Evolutionary conservation across 2,113 vertebrate genomes (phyloP), one percentile per base, ranked within the genome.

Genomic region (Tetrao urogallus): DNA sequence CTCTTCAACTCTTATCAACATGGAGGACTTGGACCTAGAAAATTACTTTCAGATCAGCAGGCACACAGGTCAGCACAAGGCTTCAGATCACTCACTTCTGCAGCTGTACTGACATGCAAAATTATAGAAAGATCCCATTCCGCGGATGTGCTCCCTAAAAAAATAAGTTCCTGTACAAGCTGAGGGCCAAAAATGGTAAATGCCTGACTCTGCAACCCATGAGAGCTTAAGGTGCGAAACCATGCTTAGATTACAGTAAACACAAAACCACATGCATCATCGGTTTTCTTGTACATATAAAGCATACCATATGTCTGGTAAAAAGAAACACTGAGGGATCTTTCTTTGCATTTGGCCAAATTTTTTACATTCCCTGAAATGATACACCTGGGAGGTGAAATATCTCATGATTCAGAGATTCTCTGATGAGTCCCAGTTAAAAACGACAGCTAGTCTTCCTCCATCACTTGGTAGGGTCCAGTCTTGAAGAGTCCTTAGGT

Each of bases 1-100:
- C 38, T 22, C 43, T 67, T 40, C 48, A 36, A n/a, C 89, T 76
- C 54, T 48, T 45, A 28, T 47, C 15, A 17, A 14, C 8, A 13
- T 14, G 17, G 47, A 52, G 63, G 40, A 36, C 20, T 2, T 16
- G 18, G 9, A 42, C 25, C 16, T 30, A 30, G 61, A 32, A 86
- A 81, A 78, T 11, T 0, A 64, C 22, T 56, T 75, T 30, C 56
- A 15, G 6, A 42, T 5, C 61, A 12, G 22, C 63, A 87, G 48
- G 61, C 32, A 64, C 2, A 0, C 9, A 56, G 42, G 61, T 72
- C 32, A 3, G 47, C 42, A 34, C 52, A 91, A 78, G 43, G 25
- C 63, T 38, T 1, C 3, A 8, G 77, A 15, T 2, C 8, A 3
- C 61, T 56, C 0, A 0, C 32, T 57, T 32, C 76, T 67, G 45